A percentile compares a stretch with the other conserved stretches of the same genome.
Conservation (phyloP, 2,797 vertebrate genomes). For the Danio jaintianensis region DNA sequence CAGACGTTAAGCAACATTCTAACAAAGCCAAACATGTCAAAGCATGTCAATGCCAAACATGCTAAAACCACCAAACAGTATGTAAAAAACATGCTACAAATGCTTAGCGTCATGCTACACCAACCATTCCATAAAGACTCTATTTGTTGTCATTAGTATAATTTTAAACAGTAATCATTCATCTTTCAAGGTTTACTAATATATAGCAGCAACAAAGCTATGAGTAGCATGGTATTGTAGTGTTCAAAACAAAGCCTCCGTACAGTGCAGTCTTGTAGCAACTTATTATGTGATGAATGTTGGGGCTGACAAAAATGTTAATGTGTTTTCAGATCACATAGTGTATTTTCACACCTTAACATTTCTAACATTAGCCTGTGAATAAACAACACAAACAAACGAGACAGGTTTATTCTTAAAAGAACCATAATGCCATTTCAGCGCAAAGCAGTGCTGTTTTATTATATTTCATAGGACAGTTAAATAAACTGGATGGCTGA, state of each 20-base stretch:
- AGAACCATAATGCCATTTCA: background rate
- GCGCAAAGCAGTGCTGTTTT: background rate
- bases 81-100: background rate
- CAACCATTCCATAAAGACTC: no score
- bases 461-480: background rate
- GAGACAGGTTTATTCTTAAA: conserved; percentile 3
- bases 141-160: no score
- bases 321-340: background rate
- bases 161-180: no score
- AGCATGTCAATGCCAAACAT: background rate
- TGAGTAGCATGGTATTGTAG: background rate
- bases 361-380: background rate
- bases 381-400: background rate
- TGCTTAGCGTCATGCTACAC: background rate
- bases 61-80: background rate
- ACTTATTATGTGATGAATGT: background rate
- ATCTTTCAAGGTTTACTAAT: no score
- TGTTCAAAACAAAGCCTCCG: background rate
- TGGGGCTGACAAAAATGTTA: background rate
- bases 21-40: no score
- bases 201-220: background rate
- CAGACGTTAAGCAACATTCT: background rate
- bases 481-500: conserved; percentile 1
- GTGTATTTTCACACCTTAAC: conserved; percentile 1
- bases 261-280: background rate